Evolutionary conservation across 2,797 vertebrate species (phyloP).

Genomic region (Coendou prehensilis): DNA sequence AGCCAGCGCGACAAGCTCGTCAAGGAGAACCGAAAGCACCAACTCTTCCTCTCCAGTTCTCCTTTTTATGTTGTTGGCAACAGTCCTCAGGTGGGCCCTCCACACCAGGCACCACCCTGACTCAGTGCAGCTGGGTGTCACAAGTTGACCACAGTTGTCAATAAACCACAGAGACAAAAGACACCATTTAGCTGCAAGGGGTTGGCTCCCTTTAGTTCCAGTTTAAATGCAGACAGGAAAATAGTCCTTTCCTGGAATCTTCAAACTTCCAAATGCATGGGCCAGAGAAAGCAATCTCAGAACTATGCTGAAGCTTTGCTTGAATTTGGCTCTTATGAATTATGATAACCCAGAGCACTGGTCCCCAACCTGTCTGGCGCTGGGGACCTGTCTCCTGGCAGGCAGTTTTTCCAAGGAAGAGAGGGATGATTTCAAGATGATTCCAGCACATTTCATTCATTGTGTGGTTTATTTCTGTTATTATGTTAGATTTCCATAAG

Average conservation of each 20-base stretch:
- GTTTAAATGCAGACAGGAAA: neutral
- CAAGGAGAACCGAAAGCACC: no score
- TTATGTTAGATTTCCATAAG: neutral
- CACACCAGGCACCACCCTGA: no score
- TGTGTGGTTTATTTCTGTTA: neutral
- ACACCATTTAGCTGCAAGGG: neutral
- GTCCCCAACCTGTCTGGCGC: neutral
- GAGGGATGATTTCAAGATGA: neutral
- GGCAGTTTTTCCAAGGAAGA: neutral
- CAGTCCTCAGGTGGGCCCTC: no score
- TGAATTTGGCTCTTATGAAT: neutral
- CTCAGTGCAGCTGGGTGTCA: no score
- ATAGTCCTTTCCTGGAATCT: neutral
- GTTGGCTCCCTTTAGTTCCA: neutral
- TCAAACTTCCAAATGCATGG: neutral
- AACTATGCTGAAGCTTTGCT: fast-evolving
- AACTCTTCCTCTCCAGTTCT: no score
- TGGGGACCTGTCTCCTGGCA: neutral
- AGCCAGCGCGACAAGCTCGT: no score
- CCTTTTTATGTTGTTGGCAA: no score
- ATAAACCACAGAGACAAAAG: neutral
- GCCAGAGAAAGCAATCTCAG: neutral
- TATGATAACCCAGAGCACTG: neutral
- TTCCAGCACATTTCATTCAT: neutral
- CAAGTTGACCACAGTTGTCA: no score